phyloP scores from a whole-genome alignment of 2,888 invertebrate genomes.

The Tetheella fluctuosa region DNA sequence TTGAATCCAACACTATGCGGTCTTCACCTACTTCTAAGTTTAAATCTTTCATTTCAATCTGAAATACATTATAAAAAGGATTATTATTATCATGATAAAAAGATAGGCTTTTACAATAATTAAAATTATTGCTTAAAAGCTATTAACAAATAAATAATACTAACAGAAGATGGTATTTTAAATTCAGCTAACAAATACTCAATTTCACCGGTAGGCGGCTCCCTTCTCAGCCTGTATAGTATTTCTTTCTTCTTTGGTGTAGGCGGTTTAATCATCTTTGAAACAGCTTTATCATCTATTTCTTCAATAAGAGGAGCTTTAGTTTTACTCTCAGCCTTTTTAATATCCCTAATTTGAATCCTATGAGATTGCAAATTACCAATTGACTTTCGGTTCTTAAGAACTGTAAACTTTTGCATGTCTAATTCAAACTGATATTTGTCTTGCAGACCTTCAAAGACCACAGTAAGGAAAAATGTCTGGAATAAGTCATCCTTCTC shows the following conservation, averaged over 20 bases:
- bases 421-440: constrained; percentile 90
- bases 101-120: too few relatives aligned
- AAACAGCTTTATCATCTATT: constrained; percentile 59
- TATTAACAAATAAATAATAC: constrained; percentile 35
- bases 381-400: constrained; percentile 89
- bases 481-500: constrained; percentile 88
- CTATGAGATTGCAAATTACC: constrained; percentile 90
- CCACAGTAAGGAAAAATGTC: constrained; percentile 91
- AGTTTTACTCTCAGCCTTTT: constrained; percentile 62
- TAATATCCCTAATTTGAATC: constrained; percentile 88
- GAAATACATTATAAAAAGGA: constrained; percentile 28
- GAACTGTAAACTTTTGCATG: constrained; percentile 86
- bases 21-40: constrained; percentile 90
- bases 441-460: constrained; percentile 89
- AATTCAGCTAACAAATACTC: constrained; percentile 85
- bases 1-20: constrained; percentile 87
- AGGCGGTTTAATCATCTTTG: constrained; percentile 28
- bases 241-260: constrained; percentile 68
- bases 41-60: constrained; percentile 86
- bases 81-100: not conserved
- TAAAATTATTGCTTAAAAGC: not conserved
- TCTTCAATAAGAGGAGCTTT: constrained; percentile 85
- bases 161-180: constrained; percentile 84
- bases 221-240: constrained; percentile 84
- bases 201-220: constrained; percentile 81